Evolutionary conservation across 2,113 vertebrate species (phyloP).

Genomic region (Archilochus colubris): DNA sequence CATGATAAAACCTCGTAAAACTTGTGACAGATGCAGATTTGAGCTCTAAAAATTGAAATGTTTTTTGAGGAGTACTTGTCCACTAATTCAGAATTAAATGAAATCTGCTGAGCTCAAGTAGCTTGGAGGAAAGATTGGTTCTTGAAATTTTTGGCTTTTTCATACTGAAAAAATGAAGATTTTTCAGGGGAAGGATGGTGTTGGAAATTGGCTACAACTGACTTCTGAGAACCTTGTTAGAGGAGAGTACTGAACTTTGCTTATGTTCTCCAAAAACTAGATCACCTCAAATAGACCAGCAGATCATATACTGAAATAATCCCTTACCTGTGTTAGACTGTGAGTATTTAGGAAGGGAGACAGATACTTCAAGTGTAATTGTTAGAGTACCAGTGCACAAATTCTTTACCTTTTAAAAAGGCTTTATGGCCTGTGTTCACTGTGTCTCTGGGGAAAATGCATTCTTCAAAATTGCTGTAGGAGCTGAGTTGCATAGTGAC

Average conservation of each 20-base stretch:
- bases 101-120: neutral
- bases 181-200: neutral
- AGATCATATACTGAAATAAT: neutral
- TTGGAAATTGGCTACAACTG: neutral
- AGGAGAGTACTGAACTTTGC: neutral
- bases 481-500: neutral
- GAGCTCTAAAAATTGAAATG: neutral
- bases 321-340: neutral
- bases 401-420: neutral
- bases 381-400: neutral
- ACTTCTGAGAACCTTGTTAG: neutral
- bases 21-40: neutral
- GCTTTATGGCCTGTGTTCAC: neutral
- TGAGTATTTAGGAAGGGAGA: neutral
- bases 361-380: neutral
- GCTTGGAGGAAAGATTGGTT: neutral
- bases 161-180: neutral
- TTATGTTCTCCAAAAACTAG: neutral
- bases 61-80: neutral
- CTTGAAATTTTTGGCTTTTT: neutral
- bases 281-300: neutral
- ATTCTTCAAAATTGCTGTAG: neutral
- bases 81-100: neutral
- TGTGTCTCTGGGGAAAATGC: neutral
- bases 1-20: neutral